These are phyloP conservation scores for Heteronetta atricapilla DNA, from an alignment of 2,113 vertebrate species.

Conservation along the genomic window DNA sequence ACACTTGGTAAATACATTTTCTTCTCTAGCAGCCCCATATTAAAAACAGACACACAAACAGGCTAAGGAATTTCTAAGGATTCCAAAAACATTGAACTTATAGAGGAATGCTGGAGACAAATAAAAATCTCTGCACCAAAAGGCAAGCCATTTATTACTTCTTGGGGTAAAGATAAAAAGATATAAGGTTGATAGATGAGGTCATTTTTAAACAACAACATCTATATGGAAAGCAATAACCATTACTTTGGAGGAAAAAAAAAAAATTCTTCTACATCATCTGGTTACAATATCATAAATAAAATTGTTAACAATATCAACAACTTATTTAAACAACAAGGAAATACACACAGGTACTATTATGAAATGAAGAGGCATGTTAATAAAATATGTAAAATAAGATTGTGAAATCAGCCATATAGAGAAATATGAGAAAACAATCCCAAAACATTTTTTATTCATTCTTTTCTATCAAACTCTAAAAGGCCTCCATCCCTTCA, in stretches of 20 bases:
- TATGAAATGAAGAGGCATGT: neutral
- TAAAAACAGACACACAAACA: neutral
- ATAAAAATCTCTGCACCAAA: neutral
- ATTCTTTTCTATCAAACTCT: neutral
- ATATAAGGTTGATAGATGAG: neutral
- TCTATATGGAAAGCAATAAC: neutral
- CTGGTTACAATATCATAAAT: neutral
- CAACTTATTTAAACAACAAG: neutral
- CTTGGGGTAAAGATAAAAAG: neutral
- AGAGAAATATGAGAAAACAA: neutral
- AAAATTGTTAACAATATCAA: neutral
- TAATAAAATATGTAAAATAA: neutral
- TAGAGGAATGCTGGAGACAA: neutral
- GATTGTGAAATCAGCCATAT: neutral
- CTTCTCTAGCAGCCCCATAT: neutral
- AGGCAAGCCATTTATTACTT: neutral
- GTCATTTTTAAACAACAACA: neutral
- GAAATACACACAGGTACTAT: neutral
- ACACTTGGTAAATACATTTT: neutral
- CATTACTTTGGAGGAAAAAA: neutral
- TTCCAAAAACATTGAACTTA: neutral
- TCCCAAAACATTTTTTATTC: neutral
- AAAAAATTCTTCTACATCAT: neutral
- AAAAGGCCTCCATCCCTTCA: neutral
- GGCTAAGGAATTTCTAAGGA: neutral